Conservation (phyloP, 2,888 invertebrate genomes). For the Chymomyza caudatula region DNA sequence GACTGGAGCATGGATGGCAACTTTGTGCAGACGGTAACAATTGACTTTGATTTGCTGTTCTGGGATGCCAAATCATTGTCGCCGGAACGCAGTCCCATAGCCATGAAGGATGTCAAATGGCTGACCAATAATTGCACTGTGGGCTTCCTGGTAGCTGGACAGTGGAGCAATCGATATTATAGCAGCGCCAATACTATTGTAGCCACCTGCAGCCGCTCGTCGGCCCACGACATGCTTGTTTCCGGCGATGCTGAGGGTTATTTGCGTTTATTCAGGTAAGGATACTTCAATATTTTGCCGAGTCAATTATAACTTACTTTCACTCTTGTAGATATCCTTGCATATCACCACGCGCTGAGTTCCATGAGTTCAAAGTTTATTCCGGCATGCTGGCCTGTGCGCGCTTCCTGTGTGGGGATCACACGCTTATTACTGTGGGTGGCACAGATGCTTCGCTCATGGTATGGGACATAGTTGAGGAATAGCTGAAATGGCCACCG, state of each 20-base stretch:
- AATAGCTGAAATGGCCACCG: constrained; percentile 79
- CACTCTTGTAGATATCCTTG: constrained; percentile 86
- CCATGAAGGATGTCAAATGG: constrained; percentile 95
- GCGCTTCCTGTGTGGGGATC: constrained; percentile 91
- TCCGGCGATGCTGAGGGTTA: constrained; percentile 95
- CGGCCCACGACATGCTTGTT: constrained; percentile 89
- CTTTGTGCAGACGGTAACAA: constrained; percentile 92
- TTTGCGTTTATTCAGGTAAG: constrained; percentile 87
- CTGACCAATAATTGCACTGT: constrained; percentile 91
- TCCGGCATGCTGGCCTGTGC: constrained; percentile 89
- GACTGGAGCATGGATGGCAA: constrained; percentile 95
- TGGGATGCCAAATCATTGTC: constrained; percentile 94
- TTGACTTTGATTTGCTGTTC: constrained; percentile 92
- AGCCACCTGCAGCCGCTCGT: constrained; percentile 88
- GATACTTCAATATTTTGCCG: not conserved
- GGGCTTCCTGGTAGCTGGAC: constrained; percentile 91
- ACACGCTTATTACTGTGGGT: constrained; percentile 90
- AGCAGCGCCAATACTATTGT: constrained; percentile 90
- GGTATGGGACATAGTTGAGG: constrained; percentile 90
- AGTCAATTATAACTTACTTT: not conserved
- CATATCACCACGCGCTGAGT: constrained; percentile 90
- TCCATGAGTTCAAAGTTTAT: constrained; percentile 92
- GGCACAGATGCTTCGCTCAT: constrained; percentile 93
- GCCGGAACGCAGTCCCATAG: constrained; percentile 91
- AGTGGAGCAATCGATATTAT: constrained; percentile 94